Base-by-base conservation (phyloP, 2,888 invertebrate species). In the Ariolimax columbianus region DNA sequence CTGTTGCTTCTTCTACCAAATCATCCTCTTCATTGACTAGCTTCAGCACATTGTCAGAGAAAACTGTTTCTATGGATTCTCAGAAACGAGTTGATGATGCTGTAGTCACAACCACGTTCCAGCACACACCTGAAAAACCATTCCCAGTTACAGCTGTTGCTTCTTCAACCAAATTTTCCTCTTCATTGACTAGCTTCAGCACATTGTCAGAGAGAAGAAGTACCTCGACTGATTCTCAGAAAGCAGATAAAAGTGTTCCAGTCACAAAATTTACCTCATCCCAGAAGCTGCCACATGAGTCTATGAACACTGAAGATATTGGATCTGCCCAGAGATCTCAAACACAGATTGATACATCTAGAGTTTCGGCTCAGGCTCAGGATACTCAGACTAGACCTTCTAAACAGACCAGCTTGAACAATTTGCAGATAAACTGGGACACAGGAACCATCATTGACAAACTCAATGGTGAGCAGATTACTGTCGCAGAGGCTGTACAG, bases 401-500 rank as follows among this genome's bases (percentile, higher is more conserved):
- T 30, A 84, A 55, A 73, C 47, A 78, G 33, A 40, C 79, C 30
- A 77, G 38, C 26, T 0, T 84, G 72, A 79, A 82, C 19, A 85
- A 88, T 75, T 85, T 92, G 26, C 88, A 87, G 59, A 90, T 92
- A 86, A 91, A 92, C 87, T 92, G 92, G 92, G 85, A 88, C 38
- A 87, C 91, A 72, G 90, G 91, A 55, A 89, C 89, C 38, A 90
- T 91, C n/a, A 94, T 96, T 87, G 97, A 98, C 91, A 90, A 89
- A 72, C 72, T 90, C 59, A 92, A 96, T 82, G 96, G 96, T 93
- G 97, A 97, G 93, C 96, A 96, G 92, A 93, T 97, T 95, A 97
- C 97, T 68, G 96, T 97, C 30, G 96, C 96, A 3, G 96, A 97
- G 94, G 97, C 97, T 14, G 96, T 97, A 0, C 90, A 91, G 85